Base-by-base conservation (phyloP, 2,888 invertebrate species). In the Epinotia brunnichana region DNA sequence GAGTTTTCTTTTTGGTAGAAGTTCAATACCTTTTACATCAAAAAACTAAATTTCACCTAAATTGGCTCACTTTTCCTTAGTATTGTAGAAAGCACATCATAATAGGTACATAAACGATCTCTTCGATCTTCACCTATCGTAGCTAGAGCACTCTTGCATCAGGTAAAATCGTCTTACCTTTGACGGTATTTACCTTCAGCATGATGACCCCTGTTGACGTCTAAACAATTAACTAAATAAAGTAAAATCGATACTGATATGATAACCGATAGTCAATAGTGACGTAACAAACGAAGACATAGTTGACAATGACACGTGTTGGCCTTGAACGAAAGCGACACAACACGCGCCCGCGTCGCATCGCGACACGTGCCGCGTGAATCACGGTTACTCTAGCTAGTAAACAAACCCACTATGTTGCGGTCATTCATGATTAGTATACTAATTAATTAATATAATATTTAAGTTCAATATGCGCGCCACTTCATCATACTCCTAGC, bases 301-400 rank as follows among this genome's bases (percentile, higher is more conserved):
- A 61, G 63, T 48, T 63, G 63, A 70, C 69, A 56, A 56, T 61
- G 54, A 48, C 70, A 70, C 70, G 70, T 70, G 70, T 62, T 51
- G 63, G 17, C 70, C 70, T 70, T 70, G 70, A 35, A 59, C 57
- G 51, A 70, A 70, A 64, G 70, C 51, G 66, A 66, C 54, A 24
- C 19, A 41, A 35, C 15, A 66, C 56, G 57, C 70, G 70, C 63
- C n/a, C 0, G 63, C 51, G 70, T 63, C 29, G 70, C n/a, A 13
- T n/a, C 54, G 41, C 44, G 63, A 35, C 70, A 59, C 70, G 63
- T 59, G 70, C 69, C 39, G 24, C 56, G 51, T 70, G 70, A 70
- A 51, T 70, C 70, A 70, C 57, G 21, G n/a, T 10, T 64, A 63
- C 63, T 44, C 41, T 69, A 53, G 35, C 41, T 69, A 51, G 63